Percentiles rank a stretch among this genome's conserved stretches.
Conservation (phyloP, 2,797 vertebrate genomes). For the Propithecus deckenii region DNA sequence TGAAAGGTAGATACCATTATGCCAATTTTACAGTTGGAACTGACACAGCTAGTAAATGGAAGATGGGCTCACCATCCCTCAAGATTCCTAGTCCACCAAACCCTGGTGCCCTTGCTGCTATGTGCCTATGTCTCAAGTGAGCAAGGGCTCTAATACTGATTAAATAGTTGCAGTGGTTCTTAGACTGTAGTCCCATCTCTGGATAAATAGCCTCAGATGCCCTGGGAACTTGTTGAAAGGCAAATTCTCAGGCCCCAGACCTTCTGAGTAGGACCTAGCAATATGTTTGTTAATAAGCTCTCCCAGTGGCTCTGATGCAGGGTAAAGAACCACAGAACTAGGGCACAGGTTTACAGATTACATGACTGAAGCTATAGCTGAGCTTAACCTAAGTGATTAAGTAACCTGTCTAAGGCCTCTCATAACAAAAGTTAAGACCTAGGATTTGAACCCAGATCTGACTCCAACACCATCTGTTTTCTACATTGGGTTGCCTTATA, state of each 20-base stretch:
- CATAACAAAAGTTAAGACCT: not conserved
- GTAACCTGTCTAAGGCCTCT: not conserved
- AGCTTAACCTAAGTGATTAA: not conserved
- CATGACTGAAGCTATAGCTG: not conserved
- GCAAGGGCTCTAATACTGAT: not conserved
- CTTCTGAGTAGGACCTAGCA: not conserved
- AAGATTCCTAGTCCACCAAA: not conserved
- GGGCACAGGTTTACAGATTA: not conserved
- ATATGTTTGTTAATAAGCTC: not conserved
- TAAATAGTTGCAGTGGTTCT: not conserved
- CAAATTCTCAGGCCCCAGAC: not conserved
- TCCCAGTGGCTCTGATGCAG: not conserved
- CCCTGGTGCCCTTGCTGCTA: not conserved
- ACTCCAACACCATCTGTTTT: not conserved
- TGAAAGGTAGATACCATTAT: not conserved
- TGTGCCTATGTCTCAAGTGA: not conserved
- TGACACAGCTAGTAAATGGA: not conserved
- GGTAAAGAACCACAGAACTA: not conserved
- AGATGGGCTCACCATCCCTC: not conserved
- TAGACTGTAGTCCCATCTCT: not conserved
- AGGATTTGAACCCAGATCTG: not conserved
- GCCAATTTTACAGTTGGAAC: not conserved
- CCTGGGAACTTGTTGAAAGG: not conserved
- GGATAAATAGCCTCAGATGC: not conserved
- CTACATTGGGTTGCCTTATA: not conserved